These are phyloP conservation scores for Apodemia hepburni DNA, from an alignment of 2,888 invertebrate genomes.

Conservation along the genomic window DNA sequence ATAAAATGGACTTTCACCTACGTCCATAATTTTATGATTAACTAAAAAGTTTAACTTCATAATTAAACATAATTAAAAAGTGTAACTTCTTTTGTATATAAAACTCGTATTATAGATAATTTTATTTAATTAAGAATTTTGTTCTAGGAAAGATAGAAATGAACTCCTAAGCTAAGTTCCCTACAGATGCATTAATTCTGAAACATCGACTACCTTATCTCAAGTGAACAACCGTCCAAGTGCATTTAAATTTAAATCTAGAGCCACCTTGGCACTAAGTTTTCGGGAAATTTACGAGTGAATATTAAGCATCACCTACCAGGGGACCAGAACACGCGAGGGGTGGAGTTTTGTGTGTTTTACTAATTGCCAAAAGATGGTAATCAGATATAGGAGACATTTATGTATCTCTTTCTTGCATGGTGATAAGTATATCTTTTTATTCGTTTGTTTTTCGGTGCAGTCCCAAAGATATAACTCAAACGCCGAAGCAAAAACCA, in stretches of 20 bases:
- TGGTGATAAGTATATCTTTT: slow-evolving; percentile 31
- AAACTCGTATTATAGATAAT: not conserved
- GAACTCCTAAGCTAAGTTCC: slow-evolving; percentile 9
- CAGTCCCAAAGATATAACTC: slow-evolving; percentile 65
- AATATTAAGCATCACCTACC: slow-evolving; percentile 79
- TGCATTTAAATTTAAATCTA: slow-evolving; percentile 64
- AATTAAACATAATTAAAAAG: too few species aligned
- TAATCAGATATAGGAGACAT: slow-evolving; percentile 72
- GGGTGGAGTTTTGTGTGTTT: slow-evolving; percentile 83
- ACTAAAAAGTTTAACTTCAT: too few species aligned
- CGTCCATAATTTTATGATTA: too few species aligned
- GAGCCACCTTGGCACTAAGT: slow-evolving; percentile 70
- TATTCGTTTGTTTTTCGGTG: slow-evolving; percentile 41
- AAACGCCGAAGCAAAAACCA: slow-evolving; percentile 78
- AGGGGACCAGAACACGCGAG: slow-evolving; percentile 74
- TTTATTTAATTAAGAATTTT: not conserved
- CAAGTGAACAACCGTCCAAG: slow-evolving; percentile 45
- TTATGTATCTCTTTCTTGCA: slow-evolving; percentile 44
- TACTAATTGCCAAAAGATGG: slow-evolving; percentile 83
- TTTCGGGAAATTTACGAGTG: slow-evolving; percentile 76
- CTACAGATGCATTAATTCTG: slow-evolving; percentile 35
- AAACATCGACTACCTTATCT: slow-evolving; percentile 56
- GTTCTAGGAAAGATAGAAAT: not conserved
- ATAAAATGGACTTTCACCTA: too few species aligned
- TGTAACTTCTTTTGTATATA: too few species aligned